Conservation (phyloP, 2,113 vertebrate genomes). For the Pantherophis guttatus region DNA sequence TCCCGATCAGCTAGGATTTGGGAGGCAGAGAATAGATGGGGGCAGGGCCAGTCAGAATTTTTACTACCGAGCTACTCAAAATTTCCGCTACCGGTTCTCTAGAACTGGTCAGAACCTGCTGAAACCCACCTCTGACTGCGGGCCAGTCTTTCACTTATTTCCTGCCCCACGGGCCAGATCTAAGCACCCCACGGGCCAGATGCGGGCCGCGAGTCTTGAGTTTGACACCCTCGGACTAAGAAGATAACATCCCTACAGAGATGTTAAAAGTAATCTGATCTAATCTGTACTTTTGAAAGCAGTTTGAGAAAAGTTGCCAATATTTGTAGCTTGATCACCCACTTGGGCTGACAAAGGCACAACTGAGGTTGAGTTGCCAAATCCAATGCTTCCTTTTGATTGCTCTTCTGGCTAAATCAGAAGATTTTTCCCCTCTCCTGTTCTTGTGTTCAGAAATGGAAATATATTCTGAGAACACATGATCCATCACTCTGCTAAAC, state of each 20-base stretch:
- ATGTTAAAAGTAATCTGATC: neutral
- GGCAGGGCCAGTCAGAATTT: no score
- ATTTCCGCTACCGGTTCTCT: no score
- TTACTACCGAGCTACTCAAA: no score
- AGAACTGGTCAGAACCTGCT: no score
- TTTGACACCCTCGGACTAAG: neutral
- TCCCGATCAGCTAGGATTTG: no score
- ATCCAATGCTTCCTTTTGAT: neutral
- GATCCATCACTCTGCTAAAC: neutral
- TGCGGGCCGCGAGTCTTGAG: no score
- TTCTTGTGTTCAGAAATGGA: neutral
- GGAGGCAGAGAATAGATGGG: no score
- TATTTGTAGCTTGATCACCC: neutral
- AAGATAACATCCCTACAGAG: neutral
- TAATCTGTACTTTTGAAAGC: neutral
- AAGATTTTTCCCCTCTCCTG: neutral
- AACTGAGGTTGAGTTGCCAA: neutral
- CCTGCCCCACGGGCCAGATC: no score
- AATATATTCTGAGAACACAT: neutral
- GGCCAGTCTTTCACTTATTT: no score
- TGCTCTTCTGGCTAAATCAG: neutral
- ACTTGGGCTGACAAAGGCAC: neutral
- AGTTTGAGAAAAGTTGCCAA: neutral
- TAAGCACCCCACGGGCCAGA: no score
- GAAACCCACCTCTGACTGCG: no score